These are phyloP conservation scores for Eudemis profundana DNA, from an alignment of 2,888 invertebrate species.

Conservation along the genomic window DNA sequence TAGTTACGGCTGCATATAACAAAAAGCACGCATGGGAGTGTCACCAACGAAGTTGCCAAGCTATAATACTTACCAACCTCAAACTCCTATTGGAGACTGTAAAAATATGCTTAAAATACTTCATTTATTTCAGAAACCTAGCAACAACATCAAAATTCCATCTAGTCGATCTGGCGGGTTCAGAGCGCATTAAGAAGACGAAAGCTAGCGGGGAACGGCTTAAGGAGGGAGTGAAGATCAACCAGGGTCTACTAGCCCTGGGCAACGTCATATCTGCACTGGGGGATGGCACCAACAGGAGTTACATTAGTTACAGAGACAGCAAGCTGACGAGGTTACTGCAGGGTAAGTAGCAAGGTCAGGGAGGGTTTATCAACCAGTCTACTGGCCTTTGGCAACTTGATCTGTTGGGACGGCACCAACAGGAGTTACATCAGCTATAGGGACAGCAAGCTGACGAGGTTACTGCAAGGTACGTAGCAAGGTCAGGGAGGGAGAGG, in stretches of 20 bases:
- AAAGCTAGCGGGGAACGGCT: conserved; percentile 94
- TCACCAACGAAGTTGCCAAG: too few species aligned
- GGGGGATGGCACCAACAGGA: conserved; percentile 86
- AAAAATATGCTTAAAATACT: too few species aligned
- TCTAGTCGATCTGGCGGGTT: conserved; percentile 96
- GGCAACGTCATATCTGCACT: conserved; percentile 98
- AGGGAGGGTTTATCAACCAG: conserved; percentile 89
- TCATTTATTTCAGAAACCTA: conserved; percentile 86
- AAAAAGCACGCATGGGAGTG: too few species aligned
- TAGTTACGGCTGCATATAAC: too few species aligned
- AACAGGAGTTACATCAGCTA: conserved; percentile 91
- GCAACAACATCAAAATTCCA: conserved; percentile 94
- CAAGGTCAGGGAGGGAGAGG: conserved; percentile 88
- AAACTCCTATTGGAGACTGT: too few species aligned
- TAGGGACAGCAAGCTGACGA: conserved; percentile 95
- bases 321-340: conserved; percentile 96
- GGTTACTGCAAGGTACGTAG: conserved; percentile 91
- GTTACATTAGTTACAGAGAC: conserved; percentile 95
- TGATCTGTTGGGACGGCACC: conserved; percentile 93
- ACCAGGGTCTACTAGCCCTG: conserved; percentile 94
- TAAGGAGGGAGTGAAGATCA: conserved; percentile 96
- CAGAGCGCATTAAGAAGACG: conserved; percentile 95
- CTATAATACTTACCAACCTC: too few species aligned
- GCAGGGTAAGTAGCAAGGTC: conserved; percentile 86
- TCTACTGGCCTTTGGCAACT: conserved; percentile 95